phyloP scores from a whole-genome alignment of 1,140 invertebrate genomes.

The Himalopsyche phryganea region DNA sequence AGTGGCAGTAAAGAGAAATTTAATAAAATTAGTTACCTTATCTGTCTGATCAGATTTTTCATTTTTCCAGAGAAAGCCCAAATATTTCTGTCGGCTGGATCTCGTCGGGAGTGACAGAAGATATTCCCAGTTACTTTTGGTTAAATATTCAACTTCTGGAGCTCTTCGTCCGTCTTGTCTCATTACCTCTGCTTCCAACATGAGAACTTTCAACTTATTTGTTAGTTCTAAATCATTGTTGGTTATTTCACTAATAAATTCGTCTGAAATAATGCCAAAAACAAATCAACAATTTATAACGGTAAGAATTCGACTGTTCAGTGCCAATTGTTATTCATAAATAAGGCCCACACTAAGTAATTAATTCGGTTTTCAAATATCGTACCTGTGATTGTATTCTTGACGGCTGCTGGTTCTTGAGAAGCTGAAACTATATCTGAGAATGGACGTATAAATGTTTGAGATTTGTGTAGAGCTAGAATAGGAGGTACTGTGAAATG shows the following conservation, averaged over 20 bases:
- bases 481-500: too few species aligned
- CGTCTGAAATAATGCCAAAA: slow-evolving; percentile 17
- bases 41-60: slow-evolving; percentile 54
- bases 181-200: slow-evolving; percentile 58
- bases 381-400: too few species aligned
- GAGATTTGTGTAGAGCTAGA: too few species aligned
- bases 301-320: not conserved
- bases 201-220: slow-evolving; percentile 49
- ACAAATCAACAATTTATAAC: not conserved
- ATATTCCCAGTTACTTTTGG: slow-evolving; percentile 56
- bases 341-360: too few species aligned
- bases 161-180: slow-evolving; percentile 55
- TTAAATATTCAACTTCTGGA: slow-evolving; percentile 46
- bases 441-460: too few species aligned
- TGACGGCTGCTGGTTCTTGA: too few species aligned
- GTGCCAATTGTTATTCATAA: too few species aligned
- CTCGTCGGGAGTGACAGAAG: slow-evolving; percentile 50
- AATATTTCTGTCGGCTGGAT: slow-evolving; percentile 55
- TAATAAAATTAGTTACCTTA: too few species aligned
- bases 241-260: slow-evolving; percentile 12
- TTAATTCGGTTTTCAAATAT: too few species aligned
- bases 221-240: slow-evolving; percentile 39
- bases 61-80: slow-evolving; percentile 60
- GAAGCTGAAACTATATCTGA: too few species aligned
- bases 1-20: too few species aligned